Evolutionary conservation across 2,113 vertebrate genomes (phyloP).

Genomic region (Osmerus mordax): DNA sequence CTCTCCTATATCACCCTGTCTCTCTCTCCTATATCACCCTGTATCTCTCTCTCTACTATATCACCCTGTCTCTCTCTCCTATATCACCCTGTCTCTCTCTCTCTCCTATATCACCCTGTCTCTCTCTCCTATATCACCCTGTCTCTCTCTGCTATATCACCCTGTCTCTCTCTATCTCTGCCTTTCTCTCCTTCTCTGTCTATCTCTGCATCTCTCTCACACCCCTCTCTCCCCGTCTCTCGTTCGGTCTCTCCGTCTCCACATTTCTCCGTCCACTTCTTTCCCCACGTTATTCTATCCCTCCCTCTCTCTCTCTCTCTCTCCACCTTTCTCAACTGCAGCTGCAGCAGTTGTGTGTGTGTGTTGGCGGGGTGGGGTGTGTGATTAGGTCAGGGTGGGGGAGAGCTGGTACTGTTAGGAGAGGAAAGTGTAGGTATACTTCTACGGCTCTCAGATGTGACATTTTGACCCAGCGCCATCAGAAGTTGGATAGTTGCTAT

Average conservation of each 20-base stretch:
- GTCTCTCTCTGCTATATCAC: background rate
- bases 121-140: too few relatives aligned
- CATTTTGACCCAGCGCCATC: too few relatives aligned
- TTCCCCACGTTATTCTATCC: conserved; percentile 25
- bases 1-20: background rate
- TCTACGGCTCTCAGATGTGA: too few relatives aligned
- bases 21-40: background rate
- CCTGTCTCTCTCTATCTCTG: background rate
- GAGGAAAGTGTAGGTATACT: background rate
- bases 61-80: background rate
- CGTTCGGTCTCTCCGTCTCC: conserved; percentile 17
- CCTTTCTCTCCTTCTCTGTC: background rate
- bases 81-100: background rate
- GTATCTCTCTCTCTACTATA: background rate
- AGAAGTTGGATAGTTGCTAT: too few relatives aligned
- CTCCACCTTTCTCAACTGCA: conserved; percentile 29
- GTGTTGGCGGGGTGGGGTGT: conserved; percentile 14
- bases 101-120: too few relatives aligned
- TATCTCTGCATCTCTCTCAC: too few relatives aligned
- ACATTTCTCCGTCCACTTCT: conserved; percentile 57
- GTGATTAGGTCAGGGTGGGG: background rate
- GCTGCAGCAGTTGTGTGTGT: conserved; percentile 55
- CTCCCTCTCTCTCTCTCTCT: conserved; percentile 33
- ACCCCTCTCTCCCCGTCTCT: too few relatives aligned
- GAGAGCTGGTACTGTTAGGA: background rate